Base-by-base conservation (phyloP, 2,888 invertebrate species). In the Gastrophysa polygoni region DNA sequence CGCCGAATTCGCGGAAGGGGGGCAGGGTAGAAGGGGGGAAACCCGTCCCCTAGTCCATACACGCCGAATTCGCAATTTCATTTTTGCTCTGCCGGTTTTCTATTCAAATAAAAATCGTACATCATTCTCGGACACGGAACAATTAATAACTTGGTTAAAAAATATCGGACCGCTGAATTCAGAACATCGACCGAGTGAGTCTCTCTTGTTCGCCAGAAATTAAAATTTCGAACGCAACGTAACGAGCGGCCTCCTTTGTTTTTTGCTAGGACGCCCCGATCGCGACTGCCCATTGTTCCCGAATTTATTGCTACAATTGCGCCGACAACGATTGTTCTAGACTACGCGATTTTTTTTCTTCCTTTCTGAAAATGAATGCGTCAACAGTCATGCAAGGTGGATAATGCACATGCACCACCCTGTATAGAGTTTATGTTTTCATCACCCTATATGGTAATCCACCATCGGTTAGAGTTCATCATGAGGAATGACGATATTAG, bases 181-280 rank as follows among this genome's bases (percentile, higher is more conserved):
- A 71, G 68, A 70, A 69, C 69, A 70, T 73, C 74, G 71, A 74
- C 72, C 69, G 71, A 68, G 68, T 38, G 71, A 68, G 68, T 38
- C 68, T 73, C 75, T 69, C 74, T 76, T 73, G 74, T 75, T 71
- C 71, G 72, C 66, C 67, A 70, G 72, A 77, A 78, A 78, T 77
- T 78, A 78, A 79, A 78, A 78, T 77, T 77, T 77, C 77, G 78
- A 80, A 80, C 78, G 78, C 77, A 78, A 77, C 77, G 75, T 77
- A 78, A 79, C 78, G 75, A 76, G 74, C 72, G 69, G 57, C 71
- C 75, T 71, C 76, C 71, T 78, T 77, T 77, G 74, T 75, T 76
- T 75, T 75, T 75, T 72, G 74, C 77, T 55, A 73, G 74, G 74
- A 76, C 75, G 74, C 29, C 10, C 71, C 74, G 77, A 77, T 77